A percentile compares a stretch with the other conserved stretches of the same genome.
These are phyloP conservation scores for Alectoris magna DNA, from an alignment of 2,797 vertebrate species.

Conservation along the genomic window DNA sequence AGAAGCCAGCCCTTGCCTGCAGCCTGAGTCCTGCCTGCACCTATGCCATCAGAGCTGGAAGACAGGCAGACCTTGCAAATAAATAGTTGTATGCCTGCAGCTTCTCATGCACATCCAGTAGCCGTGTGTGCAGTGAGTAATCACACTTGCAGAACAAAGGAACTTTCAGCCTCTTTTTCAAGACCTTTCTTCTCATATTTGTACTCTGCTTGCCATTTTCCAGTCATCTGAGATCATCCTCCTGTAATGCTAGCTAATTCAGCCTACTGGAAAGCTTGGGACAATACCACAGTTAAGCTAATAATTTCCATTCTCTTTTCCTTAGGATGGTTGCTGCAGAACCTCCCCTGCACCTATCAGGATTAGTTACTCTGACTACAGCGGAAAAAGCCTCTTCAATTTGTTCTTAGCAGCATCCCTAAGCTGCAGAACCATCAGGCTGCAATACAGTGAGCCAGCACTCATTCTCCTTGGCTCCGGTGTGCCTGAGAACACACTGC, in stretches of 20 bases:
- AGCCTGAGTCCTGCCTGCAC: neutral
- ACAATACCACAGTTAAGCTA: neutral
- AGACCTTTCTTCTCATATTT: neutral
- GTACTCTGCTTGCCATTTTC: neutral
- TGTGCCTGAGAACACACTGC: fast-evolving
- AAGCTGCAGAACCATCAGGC: fast-evolving
- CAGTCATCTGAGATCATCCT: neutral
- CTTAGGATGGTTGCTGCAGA: neutral
- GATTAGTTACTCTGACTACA: neutral
- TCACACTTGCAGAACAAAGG: fast-evolving
- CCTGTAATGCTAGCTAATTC: constrained; percentile 4
- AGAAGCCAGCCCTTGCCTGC: neutral
- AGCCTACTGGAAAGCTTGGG: neutral
- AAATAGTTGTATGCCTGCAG: fast-evolving
- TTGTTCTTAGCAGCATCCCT: neutral
- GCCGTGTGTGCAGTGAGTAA: fast-evolving
- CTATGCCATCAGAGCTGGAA: neutral
- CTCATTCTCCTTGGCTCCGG: neutral
- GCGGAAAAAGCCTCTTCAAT: neutral
- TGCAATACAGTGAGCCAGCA: neutral
- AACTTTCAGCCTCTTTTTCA: neutral
- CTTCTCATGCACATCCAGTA: fast-evolving
- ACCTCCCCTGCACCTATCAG: neutral
- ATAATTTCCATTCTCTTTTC: neutral
- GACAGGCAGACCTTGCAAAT: neutral